Percentiles rank a stretch among this genome's conserved stretches.
Conservation (phyloP, 1,140 invertebrate species). For the Caenorhabditis remanei region DNA sequence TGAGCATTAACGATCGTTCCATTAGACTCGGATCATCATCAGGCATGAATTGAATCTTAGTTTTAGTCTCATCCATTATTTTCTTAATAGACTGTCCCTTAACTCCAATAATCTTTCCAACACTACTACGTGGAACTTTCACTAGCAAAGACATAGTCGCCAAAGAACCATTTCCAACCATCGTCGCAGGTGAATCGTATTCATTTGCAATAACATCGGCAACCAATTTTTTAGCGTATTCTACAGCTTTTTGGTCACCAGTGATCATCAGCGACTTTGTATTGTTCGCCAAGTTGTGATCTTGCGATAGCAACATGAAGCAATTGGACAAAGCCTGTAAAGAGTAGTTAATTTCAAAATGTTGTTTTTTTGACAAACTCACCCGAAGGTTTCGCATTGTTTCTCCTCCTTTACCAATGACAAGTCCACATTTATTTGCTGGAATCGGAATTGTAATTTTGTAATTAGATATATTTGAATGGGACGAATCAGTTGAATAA, state of each 20-base stretch:
- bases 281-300: conserved; percentile 84
- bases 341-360: conserved; percentile 76
- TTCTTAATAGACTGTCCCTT: conserved; percentile 93
- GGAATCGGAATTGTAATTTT: conserved; percentile 88
- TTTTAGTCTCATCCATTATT: conserved; percentile 88
- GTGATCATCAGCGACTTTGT: conserved; percentile 93
- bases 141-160: conserved; percentile 69
- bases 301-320: conserved; percentile 97
- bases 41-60: conserved; percentile 85
- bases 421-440: conserved; percentile 94
- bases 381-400: conserved; percentile 96
- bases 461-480: neutral
- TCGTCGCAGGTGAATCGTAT: neutral
- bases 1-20: neutral
- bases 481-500: neutral
- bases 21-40: conserved; percentile 64
- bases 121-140: conserved; percentile 87
- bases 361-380: neutral
- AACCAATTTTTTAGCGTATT: conserved; percentile 92
- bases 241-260: conserved; percentile 90
- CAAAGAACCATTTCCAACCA: neutral
- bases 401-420: conserved; percentile 96
- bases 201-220: conserved; percentile 84
- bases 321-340: conserved; percentile 83
- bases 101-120: conserved; percentile 92